Evolutionary conservation across 1,140 invertebrate species (phyloP).

Genomic region (Drosophila oshimai): DNA sequence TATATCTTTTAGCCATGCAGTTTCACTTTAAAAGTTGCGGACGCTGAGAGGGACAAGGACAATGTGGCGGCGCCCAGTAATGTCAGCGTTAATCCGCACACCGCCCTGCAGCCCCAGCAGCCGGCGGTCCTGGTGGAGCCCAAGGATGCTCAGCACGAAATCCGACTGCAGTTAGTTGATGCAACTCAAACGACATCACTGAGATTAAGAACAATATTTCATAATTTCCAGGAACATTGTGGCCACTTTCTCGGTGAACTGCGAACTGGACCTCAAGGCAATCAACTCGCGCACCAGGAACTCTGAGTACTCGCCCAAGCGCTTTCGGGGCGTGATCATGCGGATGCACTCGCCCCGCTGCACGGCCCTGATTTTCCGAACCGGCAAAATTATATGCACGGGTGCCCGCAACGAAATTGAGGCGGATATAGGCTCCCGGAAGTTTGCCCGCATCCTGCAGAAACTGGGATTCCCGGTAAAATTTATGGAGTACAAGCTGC

Average conservation of each 20-base stretch:
- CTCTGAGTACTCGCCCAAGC: slow-evolving; percentile 99
- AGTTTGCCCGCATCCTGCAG: slow-evolving; percentile 99
- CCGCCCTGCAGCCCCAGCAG: slow-evolving; percentile 62
- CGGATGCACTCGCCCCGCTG: slow-evolving; percentile 97
- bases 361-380: slow-evolving; percentile 98
- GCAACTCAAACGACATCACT: background rate
- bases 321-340: slow-evolving; percentile 99
- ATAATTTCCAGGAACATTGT: slow-evolving; percentile 91
- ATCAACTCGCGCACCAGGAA: slow-evolving; percentile 98
- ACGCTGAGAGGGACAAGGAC: slow-evolving; percentile 41
- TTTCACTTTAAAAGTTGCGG: slow-evolving; percentile 61
- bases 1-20: slow-evolving; percentile 39
- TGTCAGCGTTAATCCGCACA: slow-evolving; percentile 57
- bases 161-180: slow-evolving; percentile 82
- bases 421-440: slow-evolving; percentile 95
- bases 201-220: too few relatives aligned
- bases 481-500: slow-evolving; percentile 98
- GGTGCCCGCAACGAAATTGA: slow-evolving; percentile 98
- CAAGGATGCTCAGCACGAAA: slow-evolving; percentile 79
- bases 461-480: slow-evolving; percentile 98
- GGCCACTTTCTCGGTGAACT: slow-evolving; percentile 95
- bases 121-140: slow-evolving; percentile 57
- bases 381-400: slow-evolving; percentile 99
- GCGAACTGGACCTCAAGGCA: slow-evolving; percentile 92
- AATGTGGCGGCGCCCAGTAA: slow-evolving; percentile 11